Evolutionary conservation across 2,797 vertebrate species (phyloP), one percentile per base, ranked within the genome.

Genomic region (Lutjanus campechanus): DNA sequence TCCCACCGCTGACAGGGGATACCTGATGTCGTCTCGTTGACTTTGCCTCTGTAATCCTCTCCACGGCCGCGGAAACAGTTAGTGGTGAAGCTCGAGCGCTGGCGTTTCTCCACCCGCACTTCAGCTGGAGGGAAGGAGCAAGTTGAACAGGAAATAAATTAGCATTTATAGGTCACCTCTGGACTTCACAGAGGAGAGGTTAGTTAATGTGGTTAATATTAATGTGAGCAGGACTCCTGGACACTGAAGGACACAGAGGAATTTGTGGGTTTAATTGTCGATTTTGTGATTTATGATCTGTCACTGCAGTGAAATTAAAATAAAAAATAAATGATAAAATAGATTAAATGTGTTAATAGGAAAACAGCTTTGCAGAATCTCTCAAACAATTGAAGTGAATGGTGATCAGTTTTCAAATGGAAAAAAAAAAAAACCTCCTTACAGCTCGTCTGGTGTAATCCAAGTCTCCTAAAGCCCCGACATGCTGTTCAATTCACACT

Each of bases 1-100:
- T 98, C 96, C 98, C 98, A 99, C 4, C 95, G 95, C 95, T 99
- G 98, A 91, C 98, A 99, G 62, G 96, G 93, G 87, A 98, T 96
- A 1, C 98, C 97, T 0, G 97, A 96, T 0, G 97, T 94, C 0
- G 98, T 99, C 86, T 97, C 90, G 0, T 97, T 98, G 82, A 96
- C 93, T 10, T 68, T 95, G 2, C 98, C 98, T 0, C 97, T 95
- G 91, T 99, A 99, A 55, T 96, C 95, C 88, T 98, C 97, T 0
- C 98, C 98, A 10, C 97, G 97, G 50, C 96, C 94, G 1, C 94
- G 96, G 93, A 98, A 99, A 90, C 98, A 99, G 82, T 89, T 76
- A 0, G 96, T 96, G 50, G 95, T 70, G 7, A 95, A 92, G 71
- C 92, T 85, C 50, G 92, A 91, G 44, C 88, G 95, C 0, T 88